A percentile compares a stretch with the other conserved stretches of the same genome.
These are phyloP conservation scores for Vombatus ursinus DNA, from an alignment of 2,113 vertebrate genomes.

Conservation along the genomic window DNA sequence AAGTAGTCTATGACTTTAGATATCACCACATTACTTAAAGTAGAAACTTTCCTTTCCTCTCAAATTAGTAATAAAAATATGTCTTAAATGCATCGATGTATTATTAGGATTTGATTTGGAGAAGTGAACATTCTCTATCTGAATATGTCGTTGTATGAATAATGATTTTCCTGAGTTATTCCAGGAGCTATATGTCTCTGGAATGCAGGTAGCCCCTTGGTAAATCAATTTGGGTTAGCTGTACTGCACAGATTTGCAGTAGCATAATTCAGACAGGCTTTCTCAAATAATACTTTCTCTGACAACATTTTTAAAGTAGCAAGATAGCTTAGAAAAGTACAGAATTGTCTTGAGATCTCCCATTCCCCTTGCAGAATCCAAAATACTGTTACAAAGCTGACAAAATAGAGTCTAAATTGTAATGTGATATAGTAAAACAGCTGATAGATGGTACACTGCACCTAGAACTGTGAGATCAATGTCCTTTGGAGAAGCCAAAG, in stretches of 20 bases:
- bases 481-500: not conserved
- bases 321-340: constrained; percentile 49
- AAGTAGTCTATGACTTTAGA: not conserved
- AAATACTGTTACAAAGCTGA: constrained; percentile 47
- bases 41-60: not conserved
- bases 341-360: constrained; percentile 58
- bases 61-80: constrained; percentile 23
- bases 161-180: constrained; percentile 9
- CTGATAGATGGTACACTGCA: not conserved
- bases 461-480: constrained; percentile 9
- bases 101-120: not conserved
- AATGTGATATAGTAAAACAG: constrained; percentile 16
- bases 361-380: constrained; percentile 17
- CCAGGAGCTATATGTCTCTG: not conserved
- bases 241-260: constrained; percentile 37
- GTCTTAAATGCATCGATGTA: not conserved
- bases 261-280: constrained; percentile 53
- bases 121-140: not conserved
- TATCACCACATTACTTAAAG: constrained; percentile 1
- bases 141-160: constrained; percentile 16
- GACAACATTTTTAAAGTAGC: constrained; percentile 54
- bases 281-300: constrained; percentile 46
- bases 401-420: constrained; percentile 52
- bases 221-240: constrained; percentile 56
- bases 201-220: not conserved